phyloP scores from a whole-genome alignment of 2,113 vertebrate genomes.

The Trematocara unimaculatum region DNA sequence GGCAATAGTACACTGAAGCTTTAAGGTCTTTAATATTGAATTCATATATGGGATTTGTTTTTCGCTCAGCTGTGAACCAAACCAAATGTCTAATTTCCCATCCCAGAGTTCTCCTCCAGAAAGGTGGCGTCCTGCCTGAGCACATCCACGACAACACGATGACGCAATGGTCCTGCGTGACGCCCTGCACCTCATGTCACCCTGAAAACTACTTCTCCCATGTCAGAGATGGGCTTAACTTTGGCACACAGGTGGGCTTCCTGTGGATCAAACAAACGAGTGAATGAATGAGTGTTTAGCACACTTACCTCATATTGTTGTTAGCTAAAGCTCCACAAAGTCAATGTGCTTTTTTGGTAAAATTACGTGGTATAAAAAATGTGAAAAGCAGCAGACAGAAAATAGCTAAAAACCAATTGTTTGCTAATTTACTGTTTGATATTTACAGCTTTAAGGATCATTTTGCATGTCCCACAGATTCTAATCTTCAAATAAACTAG shows the following conservation, averaged over 20 bases:
- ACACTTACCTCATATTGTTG: background rate
- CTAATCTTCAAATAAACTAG: background rate
- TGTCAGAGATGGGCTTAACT: slow-evolving; percentile 83
- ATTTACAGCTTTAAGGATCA: background rate
- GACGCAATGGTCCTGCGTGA: slow-evolving; percentile 64
- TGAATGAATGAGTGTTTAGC: background rate
- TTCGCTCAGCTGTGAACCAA: background rate
- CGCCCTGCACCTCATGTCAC: slow-evolving; percentile 84
- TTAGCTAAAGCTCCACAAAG: background rate
- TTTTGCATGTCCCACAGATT: background rate
- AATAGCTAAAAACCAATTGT: background rate
- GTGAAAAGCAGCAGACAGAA: background rate
- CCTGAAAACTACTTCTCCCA: slow-evolving; percentile 86
- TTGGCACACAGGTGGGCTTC: slow-evolving; percentile 90
- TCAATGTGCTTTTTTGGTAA: background rate
- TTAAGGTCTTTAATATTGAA: background rate
- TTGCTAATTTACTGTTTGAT: background rate
- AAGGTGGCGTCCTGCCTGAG: slow-evolving; percentile 78
- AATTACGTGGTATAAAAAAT: background rate
- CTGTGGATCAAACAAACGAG: slow-evolving; percentile 78
- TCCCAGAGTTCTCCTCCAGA: slow-evolving; percentile 83
- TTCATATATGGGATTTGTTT: background rate
- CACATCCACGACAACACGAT: slow-evolving; percentile 81
- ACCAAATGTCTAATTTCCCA: background rate
- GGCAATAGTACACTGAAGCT: background rate